phyloP scores from a whole-genome alignment of 2,888 invertebrate species.

The Sceliomorpha sp. region DNA sequence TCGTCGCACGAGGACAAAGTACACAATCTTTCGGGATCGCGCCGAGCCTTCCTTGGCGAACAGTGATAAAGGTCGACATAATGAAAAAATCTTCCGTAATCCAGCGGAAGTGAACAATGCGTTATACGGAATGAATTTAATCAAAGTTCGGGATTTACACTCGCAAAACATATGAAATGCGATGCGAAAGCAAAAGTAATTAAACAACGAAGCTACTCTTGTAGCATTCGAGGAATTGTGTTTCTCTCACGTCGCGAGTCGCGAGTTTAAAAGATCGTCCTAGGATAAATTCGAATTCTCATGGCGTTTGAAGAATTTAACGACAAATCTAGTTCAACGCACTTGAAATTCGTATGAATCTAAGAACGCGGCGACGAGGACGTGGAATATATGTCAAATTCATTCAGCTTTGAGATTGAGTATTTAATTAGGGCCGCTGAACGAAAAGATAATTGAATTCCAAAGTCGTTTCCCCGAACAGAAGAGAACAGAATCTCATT shows the following conservation, averaged over 20 bases:
- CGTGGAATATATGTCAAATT: slow-evolving; percentile 30
- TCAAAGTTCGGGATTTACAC: too few species aligned
- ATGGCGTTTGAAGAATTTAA: slow-evolving; percentile 19
- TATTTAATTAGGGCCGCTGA: slow-evolving; percentile 71
- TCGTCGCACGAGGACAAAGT: too few species aligned
- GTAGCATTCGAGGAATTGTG: slow-evolving; percentile 9
- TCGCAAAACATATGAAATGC: too few species aligned
- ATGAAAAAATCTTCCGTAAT: too few species aligned
- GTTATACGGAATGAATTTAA: too few species aligned
- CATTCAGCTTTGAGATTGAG: slow-evolving; percentile 66
- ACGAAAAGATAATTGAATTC: slow-evolving; percentile 65
- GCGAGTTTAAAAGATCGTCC: background rate
- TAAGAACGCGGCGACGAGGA: background rate
- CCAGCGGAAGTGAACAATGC: too few species aligned
- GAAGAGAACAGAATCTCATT: slow-evolving; percentile 42
- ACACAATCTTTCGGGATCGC: too few species aligned
- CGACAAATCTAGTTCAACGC: slow-evolving; percentile 21
- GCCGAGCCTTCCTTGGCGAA: too few species aligned
- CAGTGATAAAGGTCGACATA: too few species aligned
- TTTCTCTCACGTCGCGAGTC: background rate
- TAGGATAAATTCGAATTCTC: slow-evolving; percentile 10
- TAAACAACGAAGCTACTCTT: background rate
- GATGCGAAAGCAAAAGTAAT: background rate
- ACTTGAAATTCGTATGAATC: slow-evolving; percentile 30
- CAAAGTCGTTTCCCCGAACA: slow-evolving; percentile 58